Base-by-base conservation (phyloP, 2,888 invertebrate genomes). In the Drosophila cracens region DNA sequence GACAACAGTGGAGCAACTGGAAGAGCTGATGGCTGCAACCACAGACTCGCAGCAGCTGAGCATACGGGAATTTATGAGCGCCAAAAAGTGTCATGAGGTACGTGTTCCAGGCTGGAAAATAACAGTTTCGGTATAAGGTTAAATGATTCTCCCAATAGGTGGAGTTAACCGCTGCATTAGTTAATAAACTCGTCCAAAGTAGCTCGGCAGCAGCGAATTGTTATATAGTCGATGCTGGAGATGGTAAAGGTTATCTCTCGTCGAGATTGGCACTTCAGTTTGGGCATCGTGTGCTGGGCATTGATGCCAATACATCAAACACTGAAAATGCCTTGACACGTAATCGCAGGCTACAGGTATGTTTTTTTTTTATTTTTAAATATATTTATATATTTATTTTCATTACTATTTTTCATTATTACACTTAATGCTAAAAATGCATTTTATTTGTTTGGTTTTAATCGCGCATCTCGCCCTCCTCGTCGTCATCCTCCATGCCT, bases 401-500 rank as follows among this genome's bases (percentile, higher is more conserved):
- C 33, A 64, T 77, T 77, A 61, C 57, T 63, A 70, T 70, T 34
- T 18, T 25, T 11, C 63, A 66, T 70, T 34, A 18, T 25, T 29
- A 18, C 38, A 36, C 78, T 69, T 79, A 74, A 70, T 67, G 31
- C 38, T 76, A 62, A 61, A 46, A 49, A 43, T 66, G 21, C 18
- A 57, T 46, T 29, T 29, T 31, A 25, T 21, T 29, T 27, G 36
- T n/a, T 18, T 8, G 33, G n/a, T n/a, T 31, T 83, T 87, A 93
- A 66, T 93, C 93, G 62, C 93, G 97, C 96, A 98, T 98, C 95
- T 98, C 98, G 10, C 98, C 98, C 93, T 98, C 99, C 94, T 99
- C 99, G 87, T 98, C 98, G 90, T 99, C 99, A 91, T 99, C 99
- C 82, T 99, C 99, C 0, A 97, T 96, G 0, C 98, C 98, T 93